Conservation (phyloP, 2,797 vertebrate species). For the Acrocephalus scirpaceus region DNA sequence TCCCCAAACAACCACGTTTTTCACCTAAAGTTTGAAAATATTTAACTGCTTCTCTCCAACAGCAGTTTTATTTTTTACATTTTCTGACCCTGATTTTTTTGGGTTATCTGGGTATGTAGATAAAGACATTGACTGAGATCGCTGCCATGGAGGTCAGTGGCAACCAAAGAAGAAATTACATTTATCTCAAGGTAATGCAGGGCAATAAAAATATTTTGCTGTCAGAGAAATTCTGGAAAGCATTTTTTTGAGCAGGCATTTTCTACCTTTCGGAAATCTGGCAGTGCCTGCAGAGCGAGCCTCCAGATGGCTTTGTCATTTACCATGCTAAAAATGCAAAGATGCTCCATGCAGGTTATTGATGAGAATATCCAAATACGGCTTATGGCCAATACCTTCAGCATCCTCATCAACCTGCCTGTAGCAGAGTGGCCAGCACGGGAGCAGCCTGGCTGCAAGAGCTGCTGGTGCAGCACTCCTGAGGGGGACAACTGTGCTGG, state of each 20-base stretch:
- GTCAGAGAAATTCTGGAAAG: not conserved
- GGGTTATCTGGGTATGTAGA: too few relatives aligned
- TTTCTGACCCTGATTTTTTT: not conserved
- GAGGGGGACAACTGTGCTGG: not conserved
- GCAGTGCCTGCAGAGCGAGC: not conserved
- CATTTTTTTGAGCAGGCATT: not conserved
- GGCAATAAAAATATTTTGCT: not conserved
- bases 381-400: not conserved
- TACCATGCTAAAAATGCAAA: not conserved
- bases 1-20: fast-evolving
- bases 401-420: not conserved
- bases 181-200: not conserved
- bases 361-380: not conserved
- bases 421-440: not conserved
- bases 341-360: not conserved
- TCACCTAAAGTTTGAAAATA: not conserved
- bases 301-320: not conserved
- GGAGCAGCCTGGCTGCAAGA: not conserved
- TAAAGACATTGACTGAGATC: not conserved
- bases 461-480: not conserved
- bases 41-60: not conserved
- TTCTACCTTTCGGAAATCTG: not conserved
- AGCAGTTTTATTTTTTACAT: not conserved
- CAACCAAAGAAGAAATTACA: not conserved
- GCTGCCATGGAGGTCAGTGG: fast-evolving